These are phyloP conservation scores for Pica pica DNA, from an alignment of 2,113 vertebrate species.

Conservation along the genomic window DNA sequence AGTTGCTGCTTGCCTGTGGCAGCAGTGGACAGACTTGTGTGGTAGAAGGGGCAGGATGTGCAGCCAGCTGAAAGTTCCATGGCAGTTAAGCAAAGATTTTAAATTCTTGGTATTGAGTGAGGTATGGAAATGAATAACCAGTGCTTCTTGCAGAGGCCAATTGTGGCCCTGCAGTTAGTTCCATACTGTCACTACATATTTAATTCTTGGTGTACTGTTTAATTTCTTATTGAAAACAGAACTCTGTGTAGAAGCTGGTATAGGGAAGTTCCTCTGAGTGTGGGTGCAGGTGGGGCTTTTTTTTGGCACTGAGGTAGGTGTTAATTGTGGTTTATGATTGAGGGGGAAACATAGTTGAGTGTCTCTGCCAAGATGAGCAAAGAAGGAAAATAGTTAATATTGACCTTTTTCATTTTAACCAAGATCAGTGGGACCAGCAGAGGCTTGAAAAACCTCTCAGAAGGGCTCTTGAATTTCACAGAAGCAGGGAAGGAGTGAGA, in stretches of 20 bases:
- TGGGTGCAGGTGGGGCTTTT: constrained; percentile 48
- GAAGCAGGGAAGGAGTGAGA: background rate
- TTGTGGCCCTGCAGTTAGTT: background rate
- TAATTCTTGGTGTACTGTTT: background rate
- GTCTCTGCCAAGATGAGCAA: constrained; percentile 24
- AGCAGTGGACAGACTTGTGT: background rate
- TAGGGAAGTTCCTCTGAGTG: constrained; percentile 25
- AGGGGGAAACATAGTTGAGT: background rate
- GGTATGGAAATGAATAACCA: constrained; percentile 37
- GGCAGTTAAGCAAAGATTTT: background rate
- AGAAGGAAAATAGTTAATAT: constrained; percentile 37
- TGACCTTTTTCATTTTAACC: constrained; percentile 38
- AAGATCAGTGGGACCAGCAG: background rate
- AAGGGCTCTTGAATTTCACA: background rate
- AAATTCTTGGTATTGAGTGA: constrained; percentile 1
- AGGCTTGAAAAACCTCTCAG: background rate
- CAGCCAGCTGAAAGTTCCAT: constrained; percentile 14
- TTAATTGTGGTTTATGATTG: constrained; percentile 38
- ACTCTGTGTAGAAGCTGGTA: constrained; percentile 12
- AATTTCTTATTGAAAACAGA: constrained; percentile 37
- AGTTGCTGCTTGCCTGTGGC: background rate
- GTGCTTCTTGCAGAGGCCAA: background rate
- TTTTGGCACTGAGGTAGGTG: constrained; percentile 27
- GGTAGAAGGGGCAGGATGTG: background rate
- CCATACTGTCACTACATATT: background rate